Conservation (phyloP, 2,113 vertebrate species). For the Glaucidium brasilianum region DNA sequence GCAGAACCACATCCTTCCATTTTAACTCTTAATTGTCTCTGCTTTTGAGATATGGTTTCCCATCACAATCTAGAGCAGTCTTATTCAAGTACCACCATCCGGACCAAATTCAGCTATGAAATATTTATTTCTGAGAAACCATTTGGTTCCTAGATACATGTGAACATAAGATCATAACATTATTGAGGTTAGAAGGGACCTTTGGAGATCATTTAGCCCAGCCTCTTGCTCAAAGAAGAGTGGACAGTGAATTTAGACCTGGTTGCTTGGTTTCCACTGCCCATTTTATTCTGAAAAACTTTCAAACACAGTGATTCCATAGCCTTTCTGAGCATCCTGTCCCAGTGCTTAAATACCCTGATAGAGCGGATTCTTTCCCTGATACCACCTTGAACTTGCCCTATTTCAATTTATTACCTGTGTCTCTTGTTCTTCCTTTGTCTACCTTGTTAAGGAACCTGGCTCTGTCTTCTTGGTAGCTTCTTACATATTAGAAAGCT, state of each 20-base stretch:
- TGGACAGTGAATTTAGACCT: background rate
- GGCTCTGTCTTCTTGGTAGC: background rate
- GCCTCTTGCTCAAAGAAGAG: background rate
- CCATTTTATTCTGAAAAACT: background rate
- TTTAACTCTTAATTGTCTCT: background rate
- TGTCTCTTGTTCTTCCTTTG: background rate
- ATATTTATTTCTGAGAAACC: background rate
- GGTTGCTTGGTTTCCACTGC: background rate
- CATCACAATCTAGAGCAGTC: background rate
- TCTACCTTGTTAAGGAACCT: background rate
- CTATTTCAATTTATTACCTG: background rate
- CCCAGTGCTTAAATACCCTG: background rate
- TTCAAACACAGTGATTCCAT: background rate
- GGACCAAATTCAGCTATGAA: background rate
- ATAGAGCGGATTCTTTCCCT: background rate
- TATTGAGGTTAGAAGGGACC: background rate
- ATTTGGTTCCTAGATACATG: background rate
- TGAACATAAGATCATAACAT: background rate
- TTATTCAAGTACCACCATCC: background rate
- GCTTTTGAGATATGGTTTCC: background rate
- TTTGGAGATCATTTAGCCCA: background rate
- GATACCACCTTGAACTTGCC: background rate
- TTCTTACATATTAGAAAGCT: background rate
- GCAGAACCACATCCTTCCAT: background rate
- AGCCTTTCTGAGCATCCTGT: background rate